Percentiles rank a stretch among this genome's conserved stretches.
These are phyloP conservation scores for Lepidocyrtinus sp. DNA, from an alignment of 2,888 invertebrate species.

Conservation along the genomic window DNA sequence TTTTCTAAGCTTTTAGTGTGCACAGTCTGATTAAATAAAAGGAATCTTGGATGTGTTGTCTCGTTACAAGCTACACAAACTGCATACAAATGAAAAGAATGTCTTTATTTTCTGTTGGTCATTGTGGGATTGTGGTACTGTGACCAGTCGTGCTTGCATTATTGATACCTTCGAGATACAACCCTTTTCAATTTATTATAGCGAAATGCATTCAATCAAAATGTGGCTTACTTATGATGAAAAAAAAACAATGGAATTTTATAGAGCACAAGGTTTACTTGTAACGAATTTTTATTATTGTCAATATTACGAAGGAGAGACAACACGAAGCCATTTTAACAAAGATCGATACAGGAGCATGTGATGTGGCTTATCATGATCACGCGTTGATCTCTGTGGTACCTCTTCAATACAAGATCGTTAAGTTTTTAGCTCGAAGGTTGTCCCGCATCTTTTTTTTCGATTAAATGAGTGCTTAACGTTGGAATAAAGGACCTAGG, in stretches of 20 bases:
- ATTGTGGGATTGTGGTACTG: background rate
- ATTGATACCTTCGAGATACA: background rate
- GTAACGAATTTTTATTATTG: conserved; percentile 40
- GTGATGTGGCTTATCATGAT: background rate
- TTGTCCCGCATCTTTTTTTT: conserved; percentile 30
- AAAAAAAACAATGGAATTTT: conserved; percentile 17
- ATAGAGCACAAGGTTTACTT: conserved; percentile 48
- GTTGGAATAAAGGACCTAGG: background rate
- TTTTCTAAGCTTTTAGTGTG: background rate
- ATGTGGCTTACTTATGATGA: background rate
- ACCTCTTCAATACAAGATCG: too few relatives aligned
- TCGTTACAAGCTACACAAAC: background rate
- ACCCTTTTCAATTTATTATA: background rate
- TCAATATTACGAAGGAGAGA: conserved; percentile 17
- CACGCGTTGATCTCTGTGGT: too few relatives aligned
- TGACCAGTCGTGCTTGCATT: background rate
- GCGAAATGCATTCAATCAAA: conserved; percentile 12
- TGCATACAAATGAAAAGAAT: background rate
- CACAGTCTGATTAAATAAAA: background rate
- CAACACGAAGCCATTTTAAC: background rate
- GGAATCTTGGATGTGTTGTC: background rate
- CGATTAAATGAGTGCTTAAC: too few relatives aligned
- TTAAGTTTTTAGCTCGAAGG: conserved; percentile 41
- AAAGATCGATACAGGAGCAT: background rate
- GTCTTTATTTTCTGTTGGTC: background rate